Evolutionary conservation across 35 echinoderm and acorn worm genomes (phyloP).

Genomic region (Heliocidaris erythrogramma): DNA sequence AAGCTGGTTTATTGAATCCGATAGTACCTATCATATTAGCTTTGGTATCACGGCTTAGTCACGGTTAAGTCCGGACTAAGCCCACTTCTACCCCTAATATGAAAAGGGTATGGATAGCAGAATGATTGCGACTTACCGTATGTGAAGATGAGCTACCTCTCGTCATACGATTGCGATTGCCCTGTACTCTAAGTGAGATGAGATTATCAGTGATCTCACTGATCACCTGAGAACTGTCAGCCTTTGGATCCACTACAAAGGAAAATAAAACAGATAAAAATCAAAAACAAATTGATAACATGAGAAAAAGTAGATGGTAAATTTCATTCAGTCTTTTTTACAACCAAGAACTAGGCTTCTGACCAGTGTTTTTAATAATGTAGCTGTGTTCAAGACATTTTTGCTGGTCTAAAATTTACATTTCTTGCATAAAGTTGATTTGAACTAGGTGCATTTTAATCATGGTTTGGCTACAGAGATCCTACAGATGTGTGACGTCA

Average conservation of each 20-base stretch:
- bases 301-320: neutral
- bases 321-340: neutral
- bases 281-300: neutral
- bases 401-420: no score
- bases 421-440: no score
- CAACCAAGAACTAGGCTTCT: neutral
- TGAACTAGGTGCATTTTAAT: no score
- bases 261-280: neutral
- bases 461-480: neutral
- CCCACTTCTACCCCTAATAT: no score
- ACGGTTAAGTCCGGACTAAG: no score
- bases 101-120: neutral
- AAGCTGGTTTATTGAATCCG: no score
- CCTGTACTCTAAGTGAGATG: neutral
- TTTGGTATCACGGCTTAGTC: no score
- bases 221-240: constrained; percentile 9
- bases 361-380: no score
- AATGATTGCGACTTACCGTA: neutral
- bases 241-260: neutral
- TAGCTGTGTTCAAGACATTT: no score
- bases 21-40: no score
- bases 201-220: constrained; percentile 26
- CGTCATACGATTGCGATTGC: neutral
- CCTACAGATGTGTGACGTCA: neutral
- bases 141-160: neutral